These are phyloP conservation scores for Orthosia cruda DNA, from an alignment of 2,888 invertebrate species.

Conservation along the genomic window DNA sequence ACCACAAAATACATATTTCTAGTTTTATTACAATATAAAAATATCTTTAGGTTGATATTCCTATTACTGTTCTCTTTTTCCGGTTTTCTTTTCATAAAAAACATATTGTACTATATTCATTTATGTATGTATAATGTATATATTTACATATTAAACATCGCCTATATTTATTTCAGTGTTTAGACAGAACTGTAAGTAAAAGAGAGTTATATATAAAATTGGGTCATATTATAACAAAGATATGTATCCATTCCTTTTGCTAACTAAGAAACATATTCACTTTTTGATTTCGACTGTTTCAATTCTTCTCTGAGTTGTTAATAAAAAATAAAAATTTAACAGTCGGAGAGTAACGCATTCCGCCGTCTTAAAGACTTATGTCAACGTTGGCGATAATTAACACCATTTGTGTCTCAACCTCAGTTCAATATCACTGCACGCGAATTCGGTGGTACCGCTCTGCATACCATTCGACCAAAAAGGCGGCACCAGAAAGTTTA, in stretches of 20 bases:
- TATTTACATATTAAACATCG: conserved; percentile 25
- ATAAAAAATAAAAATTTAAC: neutral
- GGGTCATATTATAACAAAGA: neutral
- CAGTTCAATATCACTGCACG: no score
- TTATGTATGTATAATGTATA: conserved; percentile 32
- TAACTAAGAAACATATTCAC: conserved; percentile 8
- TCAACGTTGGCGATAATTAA: no score
- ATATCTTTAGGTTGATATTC: neutral
- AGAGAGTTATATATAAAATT: neutral
- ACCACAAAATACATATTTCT: conserved; percentile 3
- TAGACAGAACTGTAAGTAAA: conserved; percentile 37
- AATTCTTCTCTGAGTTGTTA: neutral
- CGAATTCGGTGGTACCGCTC: no score
- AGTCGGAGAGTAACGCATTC: neutral
- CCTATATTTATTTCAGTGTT: conserved; percentile 45
- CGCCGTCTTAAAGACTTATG: neutral
- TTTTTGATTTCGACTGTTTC: neutral
- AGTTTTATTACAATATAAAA: neutral
- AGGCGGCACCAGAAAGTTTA: neutral
- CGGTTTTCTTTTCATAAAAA: neutral
- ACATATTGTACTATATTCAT: neutral
- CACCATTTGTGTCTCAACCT: no score
- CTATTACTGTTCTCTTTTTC: neutral
- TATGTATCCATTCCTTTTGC: neutral
- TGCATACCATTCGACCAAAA: neutral